Conservation (phyloP, 1,140 invertebrate genomes). For the Habropoda laboriosa region DNA sequence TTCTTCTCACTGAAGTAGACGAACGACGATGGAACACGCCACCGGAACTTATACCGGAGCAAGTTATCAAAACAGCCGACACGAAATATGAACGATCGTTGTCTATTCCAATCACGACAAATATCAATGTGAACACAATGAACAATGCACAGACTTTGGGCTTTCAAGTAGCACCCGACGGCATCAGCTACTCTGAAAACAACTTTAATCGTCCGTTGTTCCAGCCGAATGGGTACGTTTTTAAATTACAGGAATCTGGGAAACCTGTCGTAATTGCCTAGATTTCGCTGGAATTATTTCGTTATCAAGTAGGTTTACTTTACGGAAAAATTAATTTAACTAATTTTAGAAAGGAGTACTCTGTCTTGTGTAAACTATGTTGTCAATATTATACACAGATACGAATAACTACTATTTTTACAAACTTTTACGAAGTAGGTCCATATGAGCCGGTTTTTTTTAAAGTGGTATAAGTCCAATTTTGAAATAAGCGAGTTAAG, state of each 20-base stretch:
- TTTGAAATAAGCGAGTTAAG: too few species aligned
- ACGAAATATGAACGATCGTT: conserved; percentile 53
- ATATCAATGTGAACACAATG: conserved; percentile 71
- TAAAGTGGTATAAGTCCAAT: too few species aligned
- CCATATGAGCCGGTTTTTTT: too few species aligned
- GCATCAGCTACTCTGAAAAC: conserved; percentile 75
- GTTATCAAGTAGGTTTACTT: too few species aligned
- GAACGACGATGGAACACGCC: conserved; percentile 72
- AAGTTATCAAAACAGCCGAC: conserved; percentile 32
- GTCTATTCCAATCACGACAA: conserved; percentile 72
- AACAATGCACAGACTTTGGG: conserved; percentile 74
- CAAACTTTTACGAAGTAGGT: too few species aligned
- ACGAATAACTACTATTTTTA: too few species aligned
- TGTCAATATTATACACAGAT: too few species aligned
- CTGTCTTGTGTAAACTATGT: too few species aligned
- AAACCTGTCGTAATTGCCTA: too few species aligned
- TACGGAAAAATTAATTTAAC: too few species aligned
- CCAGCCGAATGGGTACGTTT: conserved; percentile 44
- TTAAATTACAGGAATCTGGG: conserved; percentile 8
- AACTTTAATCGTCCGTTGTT: conserved; percentile 46
- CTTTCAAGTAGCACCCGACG: conserved; percentile 67
- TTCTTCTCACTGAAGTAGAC: conserved; percentile 50
- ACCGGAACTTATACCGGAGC: conserved; percentile 66
- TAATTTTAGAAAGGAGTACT: too few species aligned
- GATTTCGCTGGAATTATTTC: too few species aligned